Base-by-base conservation (phyloP, 2,888 invertebrate species). In the Caradrina kadenii region DNA sequence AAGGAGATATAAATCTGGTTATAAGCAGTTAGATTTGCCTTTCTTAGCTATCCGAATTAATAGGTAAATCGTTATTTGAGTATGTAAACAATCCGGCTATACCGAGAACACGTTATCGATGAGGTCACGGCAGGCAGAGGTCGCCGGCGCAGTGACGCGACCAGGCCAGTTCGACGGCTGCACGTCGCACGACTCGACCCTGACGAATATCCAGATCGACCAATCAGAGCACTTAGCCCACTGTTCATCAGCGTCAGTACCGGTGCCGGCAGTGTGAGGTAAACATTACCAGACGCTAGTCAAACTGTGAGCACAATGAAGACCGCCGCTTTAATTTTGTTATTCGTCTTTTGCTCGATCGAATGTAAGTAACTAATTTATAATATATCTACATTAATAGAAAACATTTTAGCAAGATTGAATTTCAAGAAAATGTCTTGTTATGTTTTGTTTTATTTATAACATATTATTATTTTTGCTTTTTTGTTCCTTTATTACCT, bases 91-190 rank as follows among this genome's bases (percentile, higher is more conserved):
- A 71, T 69, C 65, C 21, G 55, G 22, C 42, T 60, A 49, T 88
- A 87, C 85, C 79, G 80, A 89, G 88, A 89, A 72, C 80, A 71
- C 74, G 88, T 87, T 92, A 93, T 93, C 93, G 82, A 79, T 89
- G 89, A 93, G 93, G 93, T 93, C 93, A 90, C 70, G 79, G 67
- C 75, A 76, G 81, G 59, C 85, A 89, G 88, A 93, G 93, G 92
- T 93, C 92, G 87, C 76, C 75, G 72, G 76, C 75, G 78, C 50
- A 73, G 74, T 69, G 73, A 67, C 81, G 69, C 65, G 75, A 67
- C 72, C 67, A 77, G 70, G 70, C 56, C 66, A 68, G 69, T 60
- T 62, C 62, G 77, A 55, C 76, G 63, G 67, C 76, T 71, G 59
- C 74, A 61, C 62, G 75, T 66, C 49, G 67, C 70, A 64, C 75